Evolutionary conservation across 2,797 vertebrate species (phyloP).

Genomic region (Anguilla anguilla): DNA sequence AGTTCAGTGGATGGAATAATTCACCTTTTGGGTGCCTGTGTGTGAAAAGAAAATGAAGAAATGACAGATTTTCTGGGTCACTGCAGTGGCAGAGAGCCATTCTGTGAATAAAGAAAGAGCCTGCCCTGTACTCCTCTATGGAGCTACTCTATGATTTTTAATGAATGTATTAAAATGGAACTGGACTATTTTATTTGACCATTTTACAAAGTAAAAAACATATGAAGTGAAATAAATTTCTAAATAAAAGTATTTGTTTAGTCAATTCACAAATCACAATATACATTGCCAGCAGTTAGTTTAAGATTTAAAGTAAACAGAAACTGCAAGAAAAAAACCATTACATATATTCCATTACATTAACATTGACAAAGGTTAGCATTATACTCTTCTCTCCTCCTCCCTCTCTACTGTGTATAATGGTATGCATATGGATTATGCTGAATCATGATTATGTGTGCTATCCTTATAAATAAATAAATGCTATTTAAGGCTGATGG

Average conservation of each 20-base stretch:
- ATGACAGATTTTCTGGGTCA: not conserved
- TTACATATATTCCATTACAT: not conserved
- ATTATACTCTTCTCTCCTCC: not conserved
- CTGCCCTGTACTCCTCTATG: too few species aligned
- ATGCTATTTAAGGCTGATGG: not conserved
- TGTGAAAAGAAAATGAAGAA: not conserved
- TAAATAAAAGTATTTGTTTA: not conserved
- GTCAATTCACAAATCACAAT: too few species aligned
- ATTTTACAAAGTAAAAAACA: not conserved
- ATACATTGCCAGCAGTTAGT: too few species aligned
- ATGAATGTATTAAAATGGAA: not conserved
- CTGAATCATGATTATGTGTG: not conserved
- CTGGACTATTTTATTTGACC: not conserved
- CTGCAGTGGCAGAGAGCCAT: not conserved
- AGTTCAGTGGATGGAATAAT: not conserved
- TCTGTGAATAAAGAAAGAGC: not conserved
- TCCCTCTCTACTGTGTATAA: not conserved
- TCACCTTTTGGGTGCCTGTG: not conserved
- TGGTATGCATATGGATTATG: not conserved
- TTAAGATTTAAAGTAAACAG: not conserved
- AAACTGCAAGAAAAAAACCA: not conserved
- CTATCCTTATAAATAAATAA: not conserved
- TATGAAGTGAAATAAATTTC: not conserved
- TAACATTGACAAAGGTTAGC: not conserved
- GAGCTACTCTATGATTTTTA: not conserved